These are phyloP conservation scores for Podarcis lilfordi DNA, from an alignment of 2,797 vertebrate genomes.

Conservation along the genomic window DNA sequence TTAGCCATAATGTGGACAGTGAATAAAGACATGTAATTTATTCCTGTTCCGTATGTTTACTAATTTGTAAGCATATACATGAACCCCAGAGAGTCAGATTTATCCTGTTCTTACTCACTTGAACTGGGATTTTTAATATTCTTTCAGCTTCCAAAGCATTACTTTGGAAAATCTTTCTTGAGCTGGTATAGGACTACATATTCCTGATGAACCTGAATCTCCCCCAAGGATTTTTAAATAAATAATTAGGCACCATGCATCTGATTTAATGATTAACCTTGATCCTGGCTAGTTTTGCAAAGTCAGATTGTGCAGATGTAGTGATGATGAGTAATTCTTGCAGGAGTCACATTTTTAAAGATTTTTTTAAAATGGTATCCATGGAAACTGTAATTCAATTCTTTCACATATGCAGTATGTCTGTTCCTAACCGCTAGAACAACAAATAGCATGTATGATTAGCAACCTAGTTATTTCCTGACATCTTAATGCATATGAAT, in stretches of 20 bases:
- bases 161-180: not conserved
- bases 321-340: conserved; percentile 21
- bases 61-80: not conserved
- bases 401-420: conserved; percentile 11
- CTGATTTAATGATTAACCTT: conserved; percentile 30
- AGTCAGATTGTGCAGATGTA: conserved; percentile 23
- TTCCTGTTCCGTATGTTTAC: not conserved
- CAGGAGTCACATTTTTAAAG: not conserved
- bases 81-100: not conserved
- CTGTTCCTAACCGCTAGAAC: conserved; percentile 2
- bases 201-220: not conserved
- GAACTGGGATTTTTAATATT: not conserved
- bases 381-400: conserved; percentile 21
- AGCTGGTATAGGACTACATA: conserved; percentile 1
- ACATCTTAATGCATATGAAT: not conserved
- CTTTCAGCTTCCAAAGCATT: not conserved
- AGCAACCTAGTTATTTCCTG: not conserved
- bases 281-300: not conserved
- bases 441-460: not conserved
- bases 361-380: not conserved
- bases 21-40: not conserved
- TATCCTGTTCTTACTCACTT: not conserved
- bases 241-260: conserved; percentile 14
- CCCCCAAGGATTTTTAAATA: conserved; percentile 1
- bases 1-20: not conserved